Conservation (phyloP, 2,797 vertebrate species). For the Pangasius larnaudii region DNA sequence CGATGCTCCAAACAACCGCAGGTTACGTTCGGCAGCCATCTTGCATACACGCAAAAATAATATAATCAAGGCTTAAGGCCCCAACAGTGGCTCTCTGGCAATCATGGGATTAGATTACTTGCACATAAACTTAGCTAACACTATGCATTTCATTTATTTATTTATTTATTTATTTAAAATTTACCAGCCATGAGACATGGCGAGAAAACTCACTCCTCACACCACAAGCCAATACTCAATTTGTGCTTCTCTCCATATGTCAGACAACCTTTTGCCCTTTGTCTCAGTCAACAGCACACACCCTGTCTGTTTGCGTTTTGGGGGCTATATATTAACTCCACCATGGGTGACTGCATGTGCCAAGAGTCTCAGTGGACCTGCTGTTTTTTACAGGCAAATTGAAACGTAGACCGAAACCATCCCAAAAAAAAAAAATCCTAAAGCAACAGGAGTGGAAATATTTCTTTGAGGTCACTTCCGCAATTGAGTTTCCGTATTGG, state of each 20-base stretch:
- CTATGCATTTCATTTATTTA: background rate
- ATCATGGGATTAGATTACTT: background rate
- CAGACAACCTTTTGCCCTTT: background rate
- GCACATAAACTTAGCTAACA: background rate
- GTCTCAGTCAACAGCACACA: background rate
- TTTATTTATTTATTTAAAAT: background rate
- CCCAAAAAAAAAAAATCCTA: background rate
- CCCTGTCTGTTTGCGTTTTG: constrained; percentile 9
- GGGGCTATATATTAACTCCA: background rate
- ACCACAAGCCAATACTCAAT: background rate
- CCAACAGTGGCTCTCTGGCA: background rate
- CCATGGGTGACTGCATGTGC: background rate
- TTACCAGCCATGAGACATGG: background rate
- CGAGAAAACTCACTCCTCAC: background rate
- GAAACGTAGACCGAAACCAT: background rate
- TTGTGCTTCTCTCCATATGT: background rate
- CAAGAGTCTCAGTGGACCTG: background rate
- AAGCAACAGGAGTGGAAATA: constrained; percentile 7
- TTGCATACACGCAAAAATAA: background rate
- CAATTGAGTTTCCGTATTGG: background rate
- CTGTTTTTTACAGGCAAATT: constrained; percentile 6
- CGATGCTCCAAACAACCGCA: background rate
- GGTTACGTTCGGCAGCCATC: background rate
- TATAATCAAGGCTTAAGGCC: background rate
- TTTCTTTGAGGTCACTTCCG: background rate